Base-by-base conservation (phyloP, 2,888 invertebrate genomes). In the Oxytorus armatus region DNA sequence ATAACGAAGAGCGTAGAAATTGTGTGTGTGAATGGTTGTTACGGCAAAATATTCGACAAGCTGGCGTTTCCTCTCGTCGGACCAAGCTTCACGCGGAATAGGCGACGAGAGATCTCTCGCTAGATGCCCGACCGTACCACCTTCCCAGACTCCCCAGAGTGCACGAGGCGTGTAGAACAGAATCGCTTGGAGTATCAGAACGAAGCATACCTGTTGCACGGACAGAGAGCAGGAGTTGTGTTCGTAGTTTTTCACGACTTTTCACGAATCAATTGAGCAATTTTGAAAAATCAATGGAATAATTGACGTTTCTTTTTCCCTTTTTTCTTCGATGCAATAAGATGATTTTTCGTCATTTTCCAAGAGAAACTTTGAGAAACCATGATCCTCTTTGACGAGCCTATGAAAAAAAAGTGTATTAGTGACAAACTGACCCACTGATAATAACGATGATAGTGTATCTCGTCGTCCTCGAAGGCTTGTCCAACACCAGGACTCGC, bases 81-180 rank as follows among this genome's bases (percentile, higher is more conserved):
- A 93, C 94, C 95, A 94, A 73, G 93, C 93, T 61, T 94, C 93
- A 0, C 93, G 91, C 7, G 94, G 90, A 77, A 95, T 87, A 1
- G 95, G 94, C 79, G 93, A 79, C n/a, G 83, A 77, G 21, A 95
- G 92, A 87, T 95, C 94, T 69, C 93, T 92, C 25, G 94, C 93
- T 73, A 96, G 92, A 77, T 93, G 93, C 83, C 93, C 93, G 69
- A 96, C 88, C 59, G 94, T 92, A 10, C 95, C 95, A 25, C 94
- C 94, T 91, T 96, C 96, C 95, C 95, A 95, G 49, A 93, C 92
- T 90, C 94, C 95, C 96, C 96, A 96, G 74, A 96, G 90, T 86
- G 94, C 95, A n/a, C 95, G 93, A 0, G 96, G 96, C 16, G 94
- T 90, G 89, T 96, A 96, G 90, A 96, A 96, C 89, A 95, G 92